Conservation (phyloP, 2,113 vertebrate genomes). For the Gadus chalcogrammus region DNA sequence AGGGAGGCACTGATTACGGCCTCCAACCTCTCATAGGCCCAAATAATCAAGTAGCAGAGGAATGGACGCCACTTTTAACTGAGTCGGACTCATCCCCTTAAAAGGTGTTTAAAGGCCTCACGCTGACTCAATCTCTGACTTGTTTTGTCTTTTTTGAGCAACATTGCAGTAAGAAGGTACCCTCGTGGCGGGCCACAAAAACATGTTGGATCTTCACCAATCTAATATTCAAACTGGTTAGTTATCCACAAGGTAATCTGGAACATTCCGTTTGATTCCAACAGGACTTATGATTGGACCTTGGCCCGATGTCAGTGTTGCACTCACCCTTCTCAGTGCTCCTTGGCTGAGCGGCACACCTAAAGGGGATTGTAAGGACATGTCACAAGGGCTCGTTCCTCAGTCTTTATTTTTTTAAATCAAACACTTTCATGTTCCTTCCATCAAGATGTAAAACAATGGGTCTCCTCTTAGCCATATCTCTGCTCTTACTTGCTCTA, state of each 20-base stretch:
- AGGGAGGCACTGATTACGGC: slow-evolving; percentile 1
- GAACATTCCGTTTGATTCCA: slow-evolving; percentile 28
- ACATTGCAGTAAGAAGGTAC: no score
- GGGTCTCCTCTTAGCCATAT: slow-evolving; percentile 34
- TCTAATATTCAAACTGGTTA: no score
- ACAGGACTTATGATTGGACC: slow-evolving; percentile 14
- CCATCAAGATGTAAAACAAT: slow-evolving; percentile 10
- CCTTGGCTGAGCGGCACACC: slow-evolving; percentile 34
- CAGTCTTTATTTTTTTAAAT: slow-evolving; percentile 33
- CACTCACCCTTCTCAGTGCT: slow-evolving; percentile 25
- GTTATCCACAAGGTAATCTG: neutral
- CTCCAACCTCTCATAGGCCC: slow-evolving; percentile 1
- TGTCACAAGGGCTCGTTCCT: slow-evolving; percentile 11
- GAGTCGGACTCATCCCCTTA: slow-evolving; percentile 24
- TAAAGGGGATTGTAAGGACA: slow-evolving; percentile 32
- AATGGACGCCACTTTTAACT: slow-evolving; percentile 37
- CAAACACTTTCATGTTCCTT: slow-evolving; percentile 39
- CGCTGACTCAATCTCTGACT: neutral
- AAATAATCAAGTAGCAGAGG: slow-evolving; percentile 7
- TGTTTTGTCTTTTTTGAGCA: neutral
- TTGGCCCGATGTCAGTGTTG: slow-evolving; percentile 26
- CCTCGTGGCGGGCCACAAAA: no score
- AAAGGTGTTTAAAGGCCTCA: slow-evolving; percentile 9
- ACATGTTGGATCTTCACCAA: no score
- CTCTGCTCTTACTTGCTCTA: slow-evolving; percentile 51